Conservation (phyloP, 2,797 vertebrate species). For the Chloroceryle amazona region DNA sequence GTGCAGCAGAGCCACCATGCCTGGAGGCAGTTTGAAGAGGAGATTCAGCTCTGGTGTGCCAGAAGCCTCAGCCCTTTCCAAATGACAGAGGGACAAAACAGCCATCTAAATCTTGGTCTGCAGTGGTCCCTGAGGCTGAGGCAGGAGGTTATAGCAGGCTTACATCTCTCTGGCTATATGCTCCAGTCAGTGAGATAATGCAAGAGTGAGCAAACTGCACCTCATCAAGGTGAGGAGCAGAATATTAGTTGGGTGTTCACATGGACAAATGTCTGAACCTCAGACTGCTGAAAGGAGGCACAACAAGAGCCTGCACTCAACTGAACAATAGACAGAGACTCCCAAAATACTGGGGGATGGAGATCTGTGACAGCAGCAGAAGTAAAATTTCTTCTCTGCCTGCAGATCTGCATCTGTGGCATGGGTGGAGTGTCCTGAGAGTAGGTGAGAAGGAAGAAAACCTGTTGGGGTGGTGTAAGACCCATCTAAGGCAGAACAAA, state of each 20-base stretch:
- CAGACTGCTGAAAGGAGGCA: not conserved
- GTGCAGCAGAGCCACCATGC: too few relatives aligned
- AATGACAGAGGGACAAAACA: not conserved
- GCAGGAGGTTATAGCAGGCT: not conserved
- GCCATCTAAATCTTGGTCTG: not conserved
- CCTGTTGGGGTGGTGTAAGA: not conserved
- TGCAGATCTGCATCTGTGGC: not conserved
- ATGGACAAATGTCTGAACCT: not conserved
- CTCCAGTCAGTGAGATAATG: not conserved
- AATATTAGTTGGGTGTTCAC: not conserved
- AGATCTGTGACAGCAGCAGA: not conserved
- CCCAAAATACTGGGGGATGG: fast-evolving
- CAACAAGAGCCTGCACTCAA: not conserved
- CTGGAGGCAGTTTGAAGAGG: not conserved
- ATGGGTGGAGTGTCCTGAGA: not conserved
- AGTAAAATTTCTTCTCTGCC: not conserved
- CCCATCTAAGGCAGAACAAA: not conserved
- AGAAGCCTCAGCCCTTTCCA: not conserved
- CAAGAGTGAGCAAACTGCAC: not conserved
- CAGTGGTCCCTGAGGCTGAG: not conserved
- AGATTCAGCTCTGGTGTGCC: too few relatives aligned
- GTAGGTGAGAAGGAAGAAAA: not conserved
- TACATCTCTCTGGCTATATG: not conserved
- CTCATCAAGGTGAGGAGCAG: not conserved
- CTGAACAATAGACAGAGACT: not conserved